Conservation (phyloP, 2,888 invertebrate species). For the Tenthredo amoena region DNA sequence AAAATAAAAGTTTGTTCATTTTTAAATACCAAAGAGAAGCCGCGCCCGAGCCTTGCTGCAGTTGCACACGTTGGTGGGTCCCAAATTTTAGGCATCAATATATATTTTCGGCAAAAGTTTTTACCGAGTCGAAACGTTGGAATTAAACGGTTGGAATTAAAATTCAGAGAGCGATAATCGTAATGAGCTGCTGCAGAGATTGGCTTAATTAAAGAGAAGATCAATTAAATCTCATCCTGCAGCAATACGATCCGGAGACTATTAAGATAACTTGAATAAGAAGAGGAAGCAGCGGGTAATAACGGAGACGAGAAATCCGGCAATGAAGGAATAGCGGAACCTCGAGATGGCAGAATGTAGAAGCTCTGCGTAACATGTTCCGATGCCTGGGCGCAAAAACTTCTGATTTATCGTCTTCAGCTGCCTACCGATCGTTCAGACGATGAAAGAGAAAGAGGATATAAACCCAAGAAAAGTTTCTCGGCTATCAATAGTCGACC, state of each 20-base stretch:
- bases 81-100: not conserved
- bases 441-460: not conserved
- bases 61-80: not conserved
- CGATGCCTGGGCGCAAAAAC: constrained; percentile 32
- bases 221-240: not conserved
- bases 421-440: constrained; percentile 21
- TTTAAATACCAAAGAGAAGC: constrained; percentile 32
- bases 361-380: constrained; percentile 45
- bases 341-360: constrained; percentile 43
- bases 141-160: not conserved
- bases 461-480: constrained; percentile 1
- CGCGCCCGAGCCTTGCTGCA: not conserved
- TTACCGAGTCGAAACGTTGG: not conserved
- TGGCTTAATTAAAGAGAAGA: not conserved
- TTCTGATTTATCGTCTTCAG: constrained; percentile 42
- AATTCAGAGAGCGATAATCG: not conserved
- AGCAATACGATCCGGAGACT: not conserved
- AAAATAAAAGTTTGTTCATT: constrained; percentile 16
- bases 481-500: constrained; percentile 23
- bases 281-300: not conserved
- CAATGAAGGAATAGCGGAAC: constrained; percentile 31
- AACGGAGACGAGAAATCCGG: not conserved
- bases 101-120: not conserved
- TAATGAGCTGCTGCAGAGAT: not conserved
- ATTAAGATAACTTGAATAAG: not conserved